Conservation (phyloP, 1,140 invertebrate genomes). For the Planococcus citri region DNA sequence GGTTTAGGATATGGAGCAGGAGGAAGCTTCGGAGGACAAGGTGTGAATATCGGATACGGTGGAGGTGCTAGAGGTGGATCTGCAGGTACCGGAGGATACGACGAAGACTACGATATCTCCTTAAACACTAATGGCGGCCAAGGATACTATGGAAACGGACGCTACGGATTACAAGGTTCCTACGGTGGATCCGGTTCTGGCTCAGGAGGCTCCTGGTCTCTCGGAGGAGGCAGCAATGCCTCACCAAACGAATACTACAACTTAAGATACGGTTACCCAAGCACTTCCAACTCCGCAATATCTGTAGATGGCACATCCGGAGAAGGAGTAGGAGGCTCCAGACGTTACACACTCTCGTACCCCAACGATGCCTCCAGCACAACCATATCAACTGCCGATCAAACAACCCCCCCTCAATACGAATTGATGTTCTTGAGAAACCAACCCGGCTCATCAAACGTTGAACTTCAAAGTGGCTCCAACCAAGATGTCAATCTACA, state of each 20-base stretch:
- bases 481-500: not conserved
- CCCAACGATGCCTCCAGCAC: not conserved
- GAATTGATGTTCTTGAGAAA: not conserved
- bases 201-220: no score
- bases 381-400: not conserved
- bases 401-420: not conserved
- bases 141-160: no score
- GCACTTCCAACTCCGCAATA: no score
- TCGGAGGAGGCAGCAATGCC: no score
- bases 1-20: not conserved
- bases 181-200: no score
- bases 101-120: no score
- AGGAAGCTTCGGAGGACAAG: not conserved
- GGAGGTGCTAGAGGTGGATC: not conserved
- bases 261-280: no score
- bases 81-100: not conserved
- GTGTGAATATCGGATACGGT: not conserved
- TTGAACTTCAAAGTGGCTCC: not conserved
- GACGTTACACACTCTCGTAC: not conserved
- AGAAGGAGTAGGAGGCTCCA: no score
- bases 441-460: not conserved
- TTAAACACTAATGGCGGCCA: no score
- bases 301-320: no score
- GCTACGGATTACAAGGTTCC: no score
- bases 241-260: no score